Evolutionary conservation across 2,113 vertebrate species (phyloP), one percentile per base, ranked within the genome.

Genomic region (Hippocampus barbouri): DNA sequence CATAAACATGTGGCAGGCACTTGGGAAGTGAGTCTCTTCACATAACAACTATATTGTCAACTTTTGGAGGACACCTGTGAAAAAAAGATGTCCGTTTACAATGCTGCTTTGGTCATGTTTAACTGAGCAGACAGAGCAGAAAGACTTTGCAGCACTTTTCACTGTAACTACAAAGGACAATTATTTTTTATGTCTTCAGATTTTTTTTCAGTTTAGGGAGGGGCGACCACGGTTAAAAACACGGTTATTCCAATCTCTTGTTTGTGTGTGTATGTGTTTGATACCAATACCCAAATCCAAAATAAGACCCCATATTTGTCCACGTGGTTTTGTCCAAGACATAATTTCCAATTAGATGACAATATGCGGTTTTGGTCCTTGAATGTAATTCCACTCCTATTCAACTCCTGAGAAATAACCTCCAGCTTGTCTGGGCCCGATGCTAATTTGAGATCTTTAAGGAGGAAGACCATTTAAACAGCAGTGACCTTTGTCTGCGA

Each of bases 361-460:
- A n/a, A 65, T 43, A 15, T 23, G 40, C 7, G 21, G 23, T 34
- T 65, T 12, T 43, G 62, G 40, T 23, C 20, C 20, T 65, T n/a
- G 38, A 66, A 66, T 66, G 43, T 66, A 27, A 66, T 66, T 66
- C 64, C 64, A 27, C 41, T 47, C 41, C 14, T 27, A 45, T 66
- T 27, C 43, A 66, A 47, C 23, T 49, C 43, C 14, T 47, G 64
- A 25, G 41, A 27, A 66, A 47, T 66, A 47, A 47, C 64, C 64
- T 27, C 41, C 40, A 8, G n/a, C 63, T 66, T 25, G 43, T 66
- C 41, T 66, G n/a, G 63, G 63, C 41, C 12, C 41, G 63, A 66
- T 66, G 64, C 43, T 66, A 49, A 66, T 66, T 66, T 66, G n/a
- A 45, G 40, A 66, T 66, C 63, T 23, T 47, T 8, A 45, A 25